Evolutionary conservation across 2,888 invertebrate species (phyloP), one percentile per base, ranked within the genome.

Genomic region (Tethea ocularis): DNA sequence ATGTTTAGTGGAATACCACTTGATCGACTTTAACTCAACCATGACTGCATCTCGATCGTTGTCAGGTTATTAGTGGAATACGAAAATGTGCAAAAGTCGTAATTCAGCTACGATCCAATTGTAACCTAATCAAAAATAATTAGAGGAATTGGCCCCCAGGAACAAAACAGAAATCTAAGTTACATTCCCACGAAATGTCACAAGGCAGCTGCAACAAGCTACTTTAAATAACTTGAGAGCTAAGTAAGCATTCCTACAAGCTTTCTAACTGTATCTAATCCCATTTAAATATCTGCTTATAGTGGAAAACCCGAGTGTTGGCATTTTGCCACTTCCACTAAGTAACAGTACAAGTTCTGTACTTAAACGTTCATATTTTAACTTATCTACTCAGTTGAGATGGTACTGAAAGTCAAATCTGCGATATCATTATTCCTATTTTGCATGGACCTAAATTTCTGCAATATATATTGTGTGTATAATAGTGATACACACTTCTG

Each of bases 251-350:
- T 66, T 61, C 56, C 54, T 57, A 61, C 60, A 60, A 64, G 61
- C 63, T 68, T 71, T 67, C 64, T 75, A 72, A 74, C 70, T 68
- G 67, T 69, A 61, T 57, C 63, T 72, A 68, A 70, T 67, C 69
- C 67, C 62, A 71, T 68, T 72, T 72, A 62, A 75, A 75, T 72
- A 69, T 66, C 62, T 60, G 54, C 52, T 53, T 60, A 58, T 41
- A 57, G 64, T 63, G 61, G 64, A 63, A 64, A 66, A 52, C 57
- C 72, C 71, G 72, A 71, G 63, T 41, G 20, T 20, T 59, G 71
- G 71, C 75, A 71, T 61, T 59, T 41, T 23, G 51, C 23, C 38
- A 55, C 38, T 52, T 56, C 10, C 23, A 17, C 36, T 17, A 52
- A 52, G 46, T 22, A 60, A 60, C 62, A 58, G 56, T 2, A 56